Evolutionary conservation across 2,113 vertebrate genomes (phyloP), one percentile per base, ranked within the genome.

Genomic region (Leiothrix lutea): DNA sequence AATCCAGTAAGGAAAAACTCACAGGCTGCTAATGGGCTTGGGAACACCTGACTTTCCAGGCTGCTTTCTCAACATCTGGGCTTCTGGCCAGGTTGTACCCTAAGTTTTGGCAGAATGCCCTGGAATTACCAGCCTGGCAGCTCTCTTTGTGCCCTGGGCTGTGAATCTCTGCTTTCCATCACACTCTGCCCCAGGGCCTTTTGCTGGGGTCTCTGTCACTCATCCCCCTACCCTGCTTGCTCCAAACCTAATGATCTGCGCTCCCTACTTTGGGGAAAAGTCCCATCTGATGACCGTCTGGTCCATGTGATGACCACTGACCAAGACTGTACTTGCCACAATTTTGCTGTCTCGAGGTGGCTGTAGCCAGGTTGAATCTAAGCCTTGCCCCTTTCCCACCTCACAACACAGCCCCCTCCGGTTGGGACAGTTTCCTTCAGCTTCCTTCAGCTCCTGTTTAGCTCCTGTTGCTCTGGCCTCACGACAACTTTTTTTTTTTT

Each of bases 41-140:
- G 60, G 80, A 86, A 88, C 60, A 92, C 86, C 57, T 92, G 83
- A 56, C 91, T 95, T 95, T 93, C 80, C 72, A 88, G 44, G 64
- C 86, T 93, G 80, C 56, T 92, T 84, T 94, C 94, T 90, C 86
- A 94, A 36, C 4, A 44, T 73, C 92, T 95, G 96, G 96, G 91
- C 86, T 86, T 73, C 33, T 60, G 48, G 91, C 86, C 91, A 95
- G 75, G 25, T 56, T 95, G 64, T 95, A 82, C 80, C 95, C 82
- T 86, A 94, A 86, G 11, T 80, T 90, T 47, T 96, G 94, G 88
- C 91, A 70, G 75, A 70, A 62, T n/a, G 91, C 94, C 94, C 51
- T 62, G 83, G 80, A 83, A 86, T 94, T 94, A 92, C 94, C 24
- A 4, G 88, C 80, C 35, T 26, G 56, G 82, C 75, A 0, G 60